Evolutionary conservation across 2,113 vertebrate species (phyloP).

Genomic region (Ammodytes marinus): DNA sequence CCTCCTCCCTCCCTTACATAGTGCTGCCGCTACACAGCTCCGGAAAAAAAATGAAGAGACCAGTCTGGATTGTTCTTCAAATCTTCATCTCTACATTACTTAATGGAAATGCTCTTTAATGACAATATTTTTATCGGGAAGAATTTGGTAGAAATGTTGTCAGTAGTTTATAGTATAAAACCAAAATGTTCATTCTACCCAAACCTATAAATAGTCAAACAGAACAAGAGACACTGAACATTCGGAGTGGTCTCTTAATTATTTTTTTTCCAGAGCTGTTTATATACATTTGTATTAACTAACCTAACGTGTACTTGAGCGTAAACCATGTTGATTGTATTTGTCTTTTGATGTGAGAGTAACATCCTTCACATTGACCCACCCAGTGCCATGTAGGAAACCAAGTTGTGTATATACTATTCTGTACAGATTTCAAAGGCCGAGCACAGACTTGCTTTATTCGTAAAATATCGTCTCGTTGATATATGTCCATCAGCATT

Average conservation of each 20-base stretch:
- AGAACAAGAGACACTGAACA: too few species aligned
- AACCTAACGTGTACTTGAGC: conserved; percentile 93
- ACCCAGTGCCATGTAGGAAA: conserved; percentile 90
- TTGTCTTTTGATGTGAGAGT: conserved; percentile 91
- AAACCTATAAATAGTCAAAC: too few species aligned
- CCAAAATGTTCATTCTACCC: too few species aligned
- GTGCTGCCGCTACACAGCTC: conserved; percentile 78
- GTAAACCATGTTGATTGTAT: conserved; percentile 97
- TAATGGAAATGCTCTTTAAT: too few species aligned
- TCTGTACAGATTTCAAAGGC: conserved; percentile 92
- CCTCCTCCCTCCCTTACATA: conserved; percentile 78
- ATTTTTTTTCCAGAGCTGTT: too few species aligned
- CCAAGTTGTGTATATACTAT: conserved; percentile 94
- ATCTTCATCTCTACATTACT: too few species aligned
- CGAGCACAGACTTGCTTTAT: conserved; percentile 91
- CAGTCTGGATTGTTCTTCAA: too few species aligned
- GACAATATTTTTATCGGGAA: too few species aligned
- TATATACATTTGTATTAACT: conserved; percentile 82
- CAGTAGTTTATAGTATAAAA: too few species aligned
- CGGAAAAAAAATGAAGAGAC: too few species aligned
- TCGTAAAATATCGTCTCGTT: conserved; percentile 69
- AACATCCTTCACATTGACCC: conserved; percentile 87
- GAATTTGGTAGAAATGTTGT: too few species aligned
- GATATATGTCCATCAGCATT: conserved; percentile 71
- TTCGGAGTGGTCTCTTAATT: too few species aligned